Percentiles rank a stretch among this genome's conserved stretches.
phyloP scores from a whole-genome alignment of 2,797 vertebrate species.

The Urophycis tenuis region DNA sequence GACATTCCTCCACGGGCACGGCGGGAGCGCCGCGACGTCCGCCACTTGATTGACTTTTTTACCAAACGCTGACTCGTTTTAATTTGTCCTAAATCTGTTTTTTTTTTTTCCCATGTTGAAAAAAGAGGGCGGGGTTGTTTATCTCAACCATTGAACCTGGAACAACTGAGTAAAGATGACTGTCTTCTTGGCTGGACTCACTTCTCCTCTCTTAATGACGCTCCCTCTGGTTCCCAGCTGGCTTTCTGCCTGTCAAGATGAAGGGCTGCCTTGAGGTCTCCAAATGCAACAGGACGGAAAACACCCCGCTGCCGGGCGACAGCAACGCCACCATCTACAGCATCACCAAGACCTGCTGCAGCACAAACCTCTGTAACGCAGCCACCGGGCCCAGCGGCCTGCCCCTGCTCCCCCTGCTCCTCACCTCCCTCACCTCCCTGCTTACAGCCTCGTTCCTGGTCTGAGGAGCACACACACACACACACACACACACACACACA shows the following conservation, averaged over 20 bases:
- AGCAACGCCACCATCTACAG: conserved; percentile 31
- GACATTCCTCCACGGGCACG: neutral
- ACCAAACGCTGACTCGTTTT: too few relatives aligned
- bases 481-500: conserved; percentile 3
- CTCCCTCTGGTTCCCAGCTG: conserved; percentile 25
- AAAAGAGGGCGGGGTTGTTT: too few relatives aligned
- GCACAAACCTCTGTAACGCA: conserved; percentile 58
- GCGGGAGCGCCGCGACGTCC: neutral
- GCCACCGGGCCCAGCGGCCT: conserved; percentile 39
- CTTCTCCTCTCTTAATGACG: neutral
- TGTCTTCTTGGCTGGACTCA: too few relatives aligned
- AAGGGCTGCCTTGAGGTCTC: conserved; percentile 51
- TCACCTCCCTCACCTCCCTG: conserved; percentile 48
- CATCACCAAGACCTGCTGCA: conserved; percentile 63
- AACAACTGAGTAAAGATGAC: too few relatives aligned
- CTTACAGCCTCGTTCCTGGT: conserved; percentile 47
- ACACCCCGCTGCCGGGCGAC: accelerated
- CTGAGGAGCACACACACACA: conserved; percentile 26
- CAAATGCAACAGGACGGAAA: conserved; percentile 43
- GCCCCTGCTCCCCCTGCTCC: conserved; percentile 40
- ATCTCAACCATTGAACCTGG: too few relatives aligned
- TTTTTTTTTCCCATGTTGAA: too few relatives aligned
- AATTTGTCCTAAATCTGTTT: too few relatives aligned
- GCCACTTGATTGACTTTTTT: too few relatives aligned
- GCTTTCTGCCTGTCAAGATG: neutral